Base-by-base conservation (phyloP, 2,113 vertebrate species). In the Oreocharis arfaki region DNA sequence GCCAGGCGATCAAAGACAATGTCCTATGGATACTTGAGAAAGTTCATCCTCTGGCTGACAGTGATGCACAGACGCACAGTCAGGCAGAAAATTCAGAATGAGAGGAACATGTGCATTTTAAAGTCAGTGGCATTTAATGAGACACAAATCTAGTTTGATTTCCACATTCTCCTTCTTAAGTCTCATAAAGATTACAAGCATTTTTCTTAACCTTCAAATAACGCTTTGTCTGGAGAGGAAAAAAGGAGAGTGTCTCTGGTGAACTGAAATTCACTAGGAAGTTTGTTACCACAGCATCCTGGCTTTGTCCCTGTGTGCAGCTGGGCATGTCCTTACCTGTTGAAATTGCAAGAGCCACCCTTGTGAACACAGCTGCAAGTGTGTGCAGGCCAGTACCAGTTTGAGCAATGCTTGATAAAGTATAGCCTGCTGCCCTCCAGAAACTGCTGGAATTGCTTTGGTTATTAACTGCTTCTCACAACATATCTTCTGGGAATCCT, bases 401-500 rank as follows among this genome's bases (percentile, higher is more conserved):
- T 15, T 77, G 56, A 93, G 71, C 64, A 92, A 84, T 55, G 24
- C 13, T 44, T 80, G 74, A 75, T 89, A 30, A 90, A 95, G 55
- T 18, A 67, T 3, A 70, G 44, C 26, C 39, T 88, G 35, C 59
- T 78, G 50, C 47, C 64, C 64, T 92, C 41, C 80, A 88, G 60
- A 73, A 93, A n/a, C 64, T 86, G 46, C 50, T 83, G 61, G 30
- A 89, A 70, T 84, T 89, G 28, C 69, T 88, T 90, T 96, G 90
- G 78, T 93, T 93, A 60, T 44, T 86, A 74, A 61, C 65, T 80
- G 10, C 79, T 90, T 87, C 83, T 92, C 56, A 84, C 60, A 63
- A 61, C 32, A 7, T 10, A 26, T 78, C 75, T 92, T 88, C 82
- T 88, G 88, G 73, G 79, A 93, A 64, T 75, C 68, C 44, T 93